Conservation (phyloP, 2,888 invertebrate genomes). For the Sceliomorpha sp. region DNA sequence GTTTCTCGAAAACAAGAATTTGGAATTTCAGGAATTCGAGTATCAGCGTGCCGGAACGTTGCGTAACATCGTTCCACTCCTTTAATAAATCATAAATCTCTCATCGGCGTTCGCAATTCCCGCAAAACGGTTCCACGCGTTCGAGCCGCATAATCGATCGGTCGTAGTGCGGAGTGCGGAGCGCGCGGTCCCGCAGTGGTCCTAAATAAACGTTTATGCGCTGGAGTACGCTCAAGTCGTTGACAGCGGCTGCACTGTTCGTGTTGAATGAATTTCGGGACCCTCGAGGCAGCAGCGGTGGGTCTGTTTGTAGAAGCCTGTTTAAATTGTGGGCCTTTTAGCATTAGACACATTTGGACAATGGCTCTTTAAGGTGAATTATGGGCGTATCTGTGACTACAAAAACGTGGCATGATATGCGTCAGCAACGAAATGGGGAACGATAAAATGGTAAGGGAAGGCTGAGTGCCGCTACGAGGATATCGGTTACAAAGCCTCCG, state of each 20-base stretch:
- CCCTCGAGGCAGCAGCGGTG: constrained; percentile 5
- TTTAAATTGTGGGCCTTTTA: constrained; percentile 14
- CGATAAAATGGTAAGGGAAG: constrained; percentile 29
- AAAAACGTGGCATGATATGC: constrained; percentile 45
- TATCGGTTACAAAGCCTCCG: constrained; percentile 51
- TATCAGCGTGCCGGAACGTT: too few relatives aligned
- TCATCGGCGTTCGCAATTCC: too few relatives aligned
- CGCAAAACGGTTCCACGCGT: too few relatives aligned
- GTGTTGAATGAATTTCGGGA: constrained; percentile 14
- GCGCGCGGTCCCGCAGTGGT: constrained; percentile 12
- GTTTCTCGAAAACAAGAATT: too few relatives aligned
- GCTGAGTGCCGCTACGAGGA: constrained; percentile 47
- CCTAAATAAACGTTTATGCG: constrained; percentile 49
- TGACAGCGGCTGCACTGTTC: not conserved
- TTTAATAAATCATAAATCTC: too few relatives aligned
- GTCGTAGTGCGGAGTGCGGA: too few relatives aligned
- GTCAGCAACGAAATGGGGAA: constrained; percentile 38
- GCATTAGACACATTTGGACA: constrained; percentile 38
- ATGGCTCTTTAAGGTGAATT: constrained; percentile 48
- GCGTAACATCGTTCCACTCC: too few relatives aligned
- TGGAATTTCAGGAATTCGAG: too few relatives aligned
- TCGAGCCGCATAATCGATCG: too few relatives aligned
- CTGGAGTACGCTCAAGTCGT: too few relatives aligned
- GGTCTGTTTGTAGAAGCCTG: constrained; percentile 1
- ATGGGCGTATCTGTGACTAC: constrained; percentile 53